phyloP scores from a whole-genome alignment of 2,888 invertebrate species.

The Thereva unica region DNA sequence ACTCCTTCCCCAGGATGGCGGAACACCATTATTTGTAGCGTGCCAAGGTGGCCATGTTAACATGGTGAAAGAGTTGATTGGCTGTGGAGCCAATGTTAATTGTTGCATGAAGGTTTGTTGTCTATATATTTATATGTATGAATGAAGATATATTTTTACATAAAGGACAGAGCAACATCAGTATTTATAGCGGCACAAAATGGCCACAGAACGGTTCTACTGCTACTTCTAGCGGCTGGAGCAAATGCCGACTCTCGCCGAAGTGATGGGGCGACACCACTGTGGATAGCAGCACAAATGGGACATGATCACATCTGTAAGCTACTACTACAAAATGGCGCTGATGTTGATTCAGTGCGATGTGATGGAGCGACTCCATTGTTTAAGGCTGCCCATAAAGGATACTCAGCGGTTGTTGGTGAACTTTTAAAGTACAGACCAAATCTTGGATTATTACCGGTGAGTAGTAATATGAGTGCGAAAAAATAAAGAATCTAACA shows the following conservation, averaged over 20 bases:
- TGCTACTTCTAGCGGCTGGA: conserved; percentile 72
- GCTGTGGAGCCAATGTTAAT: conserved; percentile 79
- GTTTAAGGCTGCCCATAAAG: conserved; percentile 95
- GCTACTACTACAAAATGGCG: conserved; percentile 76
- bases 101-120: conserved; percentile 76
- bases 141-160: conserved; percentile 38
- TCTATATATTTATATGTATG: neutral
- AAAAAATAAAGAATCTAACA: neutral
- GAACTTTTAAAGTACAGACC: conserved; percentile 83
- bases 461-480: conserved; percentile 57
- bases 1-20: conserved; percentile 77
- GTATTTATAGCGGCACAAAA: conserved; percentile 93
- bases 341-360: conserved; percentile 76
- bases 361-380: conserved; percentile 93
- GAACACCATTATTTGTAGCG: conserved; percentile 88
- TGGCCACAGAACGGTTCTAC: conserved; percentile 82
- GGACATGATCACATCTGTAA: conserved; percentile 83
- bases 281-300: conserved; percentile 96
- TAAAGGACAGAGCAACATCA: conserved; percentile 86
- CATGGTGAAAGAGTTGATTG: conserved; percentile 81
- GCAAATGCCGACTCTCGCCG: conserved; percentile 75
- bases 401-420: conserved; percentile 82
- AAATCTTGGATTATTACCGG: conserved; percentile 78
- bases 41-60: conserved; percentile 90
- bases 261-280: conserved; percentile 82